Evolutionary conservation across 2,797 vertebrate genomes (phyloP).

Genomic region (Ara ararauna): DNA sequence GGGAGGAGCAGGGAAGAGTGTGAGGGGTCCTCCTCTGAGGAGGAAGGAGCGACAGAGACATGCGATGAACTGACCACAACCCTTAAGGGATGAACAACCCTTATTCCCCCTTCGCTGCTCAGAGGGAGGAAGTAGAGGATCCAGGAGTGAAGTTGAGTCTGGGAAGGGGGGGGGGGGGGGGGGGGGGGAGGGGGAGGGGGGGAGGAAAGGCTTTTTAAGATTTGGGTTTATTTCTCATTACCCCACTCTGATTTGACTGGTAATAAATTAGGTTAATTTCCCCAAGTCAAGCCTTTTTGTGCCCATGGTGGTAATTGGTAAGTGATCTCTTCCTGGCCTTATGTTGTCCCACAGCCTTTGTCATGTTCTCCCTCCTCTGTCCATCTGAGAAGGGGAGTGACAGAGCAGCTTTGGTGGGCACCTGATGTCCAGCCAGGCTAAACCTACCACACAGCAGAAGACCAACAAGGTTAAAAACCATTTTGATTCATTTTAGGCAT

Average conservation of each 20-base stretch:
- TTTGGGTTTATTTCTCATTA: background rate
- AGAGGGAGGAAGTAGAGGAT: background rate
- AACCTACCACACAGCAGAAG: background rate
- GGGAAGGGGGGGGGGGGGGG: too few relatives aligned
- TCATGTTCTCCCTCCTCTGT: background rate
- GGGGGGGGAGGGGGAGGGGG: background rate
- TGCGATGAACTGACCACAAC: background rate
- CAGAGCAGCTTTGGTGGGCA: background rate
- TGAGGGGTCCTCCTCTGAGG: background rate
- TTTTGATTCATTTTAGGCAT: background rate
- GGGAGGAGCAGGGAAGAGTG: background rate
- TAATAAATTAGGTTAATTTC: background rate
- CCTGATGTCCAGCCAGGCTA: background rate
- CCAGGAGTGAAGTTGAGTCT: background rate
- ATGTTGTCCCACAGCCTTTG: background rate
- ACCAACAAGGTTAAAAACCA: background rate
- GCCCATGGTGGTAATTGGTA: background rate
- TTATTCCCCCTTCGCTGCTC: background rate
- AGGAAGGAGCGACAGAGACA: background rate
- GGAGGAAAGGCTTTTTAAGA: background rate
- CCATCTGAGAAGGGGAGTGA: background rate
- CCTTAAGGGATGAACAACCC: background rate
- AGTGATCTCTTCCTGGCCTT: background rate
- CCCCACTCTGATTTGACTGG: background rate
- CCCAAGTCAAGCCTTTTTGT: fast-evolving